A percentile compares a stretch with the other conserved stretches of the same genome.
phyloP scores from a whole-genome alignment of 2,888 invertebrate species.

The Syrphus vitripennis region DNA sequence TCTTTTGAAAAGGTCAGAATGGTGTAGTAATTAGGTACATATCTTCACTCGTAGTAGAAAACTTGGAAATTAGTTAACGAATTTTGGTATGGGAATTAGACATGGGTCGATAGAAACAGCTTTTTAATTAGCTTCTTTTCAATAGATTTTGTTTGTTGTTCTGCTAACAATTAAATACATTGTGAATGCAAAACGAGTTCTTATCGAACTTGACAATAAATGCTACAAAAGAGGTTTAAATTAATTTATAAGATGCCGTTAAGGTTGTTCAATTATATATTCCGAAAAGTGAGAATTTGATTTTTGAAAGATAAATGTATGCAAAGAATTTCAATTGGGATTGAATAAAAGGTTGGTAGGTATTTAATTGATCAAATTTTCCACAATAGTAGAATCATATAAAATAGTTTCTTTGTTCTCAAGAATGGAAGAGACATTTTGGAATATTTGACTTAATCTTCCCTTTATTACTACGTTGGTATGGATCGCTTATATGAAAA shows the following conservation, averaged over 20 bases:
- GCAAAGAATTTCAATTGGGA: too few relatives aligned
- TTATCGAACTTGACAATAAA: not conserved
- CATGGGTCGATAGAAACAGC: not conserved
- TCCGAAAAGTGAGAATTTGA: not conserved
- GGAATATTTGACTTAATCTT: too few relatives aligned
- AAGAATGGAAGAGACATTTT: too few relatives aligned
- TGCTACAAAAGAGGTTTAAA: not conserved
- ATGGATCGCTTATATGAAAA: too few relatives aligned
- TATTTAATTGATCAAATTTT: too few relatives aligned
- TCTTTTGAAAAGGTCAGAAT: slow-evolving; percentile 39
- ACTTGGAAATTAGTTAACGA: slow-evolving; percentile 41
- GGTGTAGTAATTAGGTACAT: slow-evolving; percentile 45
- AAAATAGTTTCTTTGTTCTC: too few relatives aligned
- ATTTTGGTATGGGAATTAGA: not conserved
- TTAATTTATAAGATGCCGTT: not conserved
- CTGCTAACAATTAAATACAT: not conserved
- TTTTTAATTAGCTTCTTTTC: slow-evolving; percentile 45
- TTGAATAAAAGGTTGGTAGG: too few relatives aligned
- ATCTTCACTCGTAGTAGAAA: not conserved
- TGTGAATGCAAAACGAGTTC: not conserved
- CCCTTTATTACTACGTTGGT: too few relatives aligned
- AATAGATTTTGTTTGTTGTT: not conserved
- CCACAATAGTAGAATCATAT: too few relatives aligned
- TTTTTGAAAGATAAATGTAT: too few relatives aligned
- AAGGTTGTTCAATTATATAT: not conserved